phyloP scores from a whole-genome alignment of 2,113 vertebrate species.

The Cyanoramphus novaezelandiae region DNA sequence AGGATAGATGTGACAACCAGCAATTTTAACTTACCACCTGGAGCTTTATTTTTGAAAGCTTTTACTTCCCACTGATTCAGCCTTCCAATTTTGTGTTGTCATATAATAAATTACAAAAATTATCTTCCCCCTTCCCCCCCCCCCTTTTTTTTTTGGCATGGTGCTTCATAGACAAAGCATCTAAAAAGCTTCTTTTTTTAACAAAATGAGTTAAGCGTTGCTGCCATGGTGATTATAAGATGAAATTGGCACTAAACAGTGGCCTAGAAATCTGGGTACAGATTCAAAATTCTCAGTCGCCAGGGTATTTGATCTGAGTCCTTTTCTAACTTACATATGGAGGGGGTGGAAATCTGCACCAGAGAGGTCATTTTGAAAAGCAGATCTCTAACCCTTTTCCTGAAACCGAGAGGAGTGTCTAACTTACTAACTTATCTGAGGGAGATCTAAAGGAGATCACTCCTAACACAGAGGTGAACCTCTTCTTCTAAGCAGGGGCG shows the following conservation, averaged over 20 bases:
- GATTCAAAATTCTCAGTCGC: not conserved
- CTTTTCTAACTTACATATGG: not conserved
- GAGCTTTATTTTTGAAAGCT: constrained; percentile 59
- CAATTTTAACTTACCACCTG: constrained; percentile 62
- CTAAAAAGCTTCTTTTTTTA: constrained; percentile 7
- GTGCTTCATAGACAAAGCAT: not conserved
- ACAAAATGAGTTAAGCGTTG: constrained; percentile 30
- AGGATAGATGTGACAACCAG: constrained; percentile 44
- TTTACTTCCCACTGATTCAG: constrained; percentile 65
- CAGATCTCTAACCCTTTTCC: not conserved
- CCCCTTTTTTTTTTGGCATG: not conserved
- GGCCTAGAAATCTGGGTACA: not conserved
- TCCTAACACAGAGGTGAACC: not conserved
- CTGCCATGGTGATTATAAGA: constrained; percentile 39
- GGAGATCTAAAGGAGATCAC: not conserved
- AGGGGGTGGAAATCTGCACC: not conserved
- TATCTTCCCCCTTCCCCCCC: not conserved
- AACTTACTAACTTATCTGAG: not conserved
- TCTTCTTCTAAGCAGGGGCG: not conserved
- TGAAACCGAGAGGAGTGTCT: not conserved
- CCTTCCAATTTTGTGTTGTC: constrained; percentile 59
- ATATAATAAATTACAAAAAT: constrained; percentile 49
- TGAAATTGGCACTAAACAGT: not conserved
- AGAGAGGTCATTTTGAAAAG: not conserved
- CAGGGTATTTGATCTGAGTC: not conserved